These are phyloP conservation scores for Pelodiscus sinensis DNA, from an alignment of 2,113 vertebrate genomes.

Conservation along the genomic window DNA sequence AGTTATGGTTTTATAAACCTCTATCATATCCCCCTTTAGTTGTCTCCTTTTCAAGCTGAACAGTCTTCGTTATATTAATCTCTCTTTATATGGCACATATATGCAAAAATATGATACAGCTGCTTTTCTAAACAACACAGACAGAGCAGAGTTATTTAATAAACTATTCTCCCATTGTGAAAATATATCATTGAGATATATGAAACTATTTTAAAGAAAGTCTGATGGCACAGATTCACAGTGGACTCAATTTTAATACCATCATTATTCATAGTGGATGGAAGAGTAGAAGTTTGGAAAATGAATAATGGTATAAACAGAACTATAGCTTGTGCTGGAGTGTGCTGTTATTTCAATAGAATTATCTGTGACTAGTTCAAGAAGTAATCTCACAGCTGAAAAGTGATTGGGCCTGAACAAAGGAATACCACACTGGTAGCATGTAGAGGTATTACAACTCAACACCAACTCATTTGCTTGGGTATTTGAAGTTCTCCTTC, in stretches of 20 bases:
- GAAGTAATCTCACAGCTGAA: slow-evolving; percentile 19
- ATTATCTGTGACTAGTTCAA: slow-evolving; percentile 39
- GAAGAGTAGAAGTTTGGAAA: not conserved
- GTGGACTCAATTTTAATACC: not conserved
- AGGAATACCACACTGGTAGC: not conserved
- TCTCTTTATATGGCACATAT: too few species aligned
- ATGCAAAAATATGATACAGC: too few species aligned
- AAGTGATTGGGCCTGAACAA: not conserved
- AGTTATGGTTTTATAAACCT: too few species aligned
- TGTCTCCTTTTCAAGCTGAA: too few species aligned
- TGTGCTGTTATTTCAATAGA: not conserved
- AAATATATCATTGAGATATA: not conserved
- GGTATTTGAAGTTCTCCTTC: not conserved
- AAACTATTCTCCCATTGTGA: not conserved
- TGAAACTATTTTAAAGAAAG: slow-evolving; percentile 10
- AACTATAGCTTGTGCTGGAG: slow-evolving; percentile 20
- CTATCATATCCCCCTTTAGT: too few species aligned
- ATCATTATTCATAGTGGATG: not conserved
- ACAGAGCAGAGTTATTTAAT: not conserved
- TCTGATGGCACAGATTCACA: not conserved
- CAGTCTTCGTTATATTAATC: too few species aligned
- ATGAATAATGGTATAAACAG: slow-evolving; percentile 21
- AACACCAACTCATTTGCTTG: slow-evolving; percentile 23
- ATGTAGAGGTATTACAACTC: not conserved
- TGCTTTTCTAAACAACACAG: rapidly evolving